Base-by-base conservation (phyloP, 2,113 vertebrate genomes). In the Ranitomeya variabilis region DNA sequence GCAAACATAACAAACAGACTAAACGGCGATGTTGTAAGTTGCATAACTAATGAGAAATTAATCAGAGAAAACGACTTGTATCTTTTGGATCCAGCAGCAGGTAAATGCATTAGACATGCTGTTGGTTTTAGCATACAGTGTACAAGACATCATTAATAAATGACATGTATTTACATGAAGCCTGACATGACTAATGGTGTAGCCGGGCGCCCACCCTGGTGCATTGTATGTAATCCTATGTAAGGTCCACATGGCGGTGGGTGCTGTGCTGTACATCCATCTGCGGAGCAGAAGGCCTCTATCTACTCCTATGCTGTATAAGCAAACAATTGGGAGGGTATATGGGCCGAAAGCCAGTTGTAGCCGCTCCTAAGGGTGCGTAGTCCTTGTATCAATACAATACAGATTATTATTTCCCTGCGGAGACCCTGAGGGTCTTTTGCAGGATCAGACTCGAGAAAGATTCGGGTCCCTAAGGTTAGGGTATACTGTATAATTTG, bases 1-100 rank as follows among this genome's bases (percentile, higher is more conserved):
- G 80, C 69, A 83, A 84, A 78, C 87, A 89, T 74, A 83, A 84
- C 80, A 89, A 77, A 83, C 71, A 84, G 57, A 84, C 80, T 74
- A 76, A 83, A 77, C 31, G 85, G 76, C 80, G 78, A 77, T 80
- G 86, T 80, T 80, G 64, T 19, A 87, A 80, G 76, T 51, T 23
- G 64, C 76, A 87, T 80, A 89, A 78, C 37, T 74, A 88, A 83
- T 54, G 69, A 51, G 57, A 88, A 78, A 60, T 74, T 66, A 87
- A 55, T 54, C 67, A 77, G 80, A 54, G 55, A 83, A 77, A 83
- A 84, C 77, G 21, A 84, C 83, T 78, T 83, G 71, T 76, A 89
- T 69, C 66, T 26, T 51, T 66, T 77, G 37, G 62, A 80, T 80
- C 51, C 78, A 55, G 16, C 45, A 80, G 19, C 62, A 81, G 86